phyloP scores from a whole-genome alignment of 2,888 invertebrate species.

The Apocheima hispidaria region DNA sequence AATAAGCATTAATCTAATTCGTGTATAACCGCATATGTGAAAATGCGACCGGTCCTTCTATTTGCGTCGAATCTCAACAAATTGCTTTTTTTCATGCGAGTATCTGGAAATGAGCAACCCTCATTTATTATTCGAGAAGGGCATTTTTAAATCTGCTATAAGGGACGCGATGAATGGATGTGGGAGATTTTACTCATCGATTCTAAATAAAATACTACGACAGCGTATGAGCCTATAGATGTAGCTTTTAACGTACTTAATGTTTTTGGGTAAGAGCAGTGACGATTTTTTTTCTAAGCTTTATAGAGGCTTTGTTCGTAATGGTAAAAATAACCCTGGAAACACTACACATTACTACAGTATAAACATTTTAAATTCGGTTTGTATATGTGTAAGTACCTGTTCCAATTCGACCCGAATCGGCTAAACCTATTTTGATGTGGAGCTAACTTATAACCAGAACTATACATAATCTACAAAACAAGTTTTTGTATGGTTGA shows the following conservation, averaged over 20 bases:
- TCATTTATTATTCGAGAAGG: constrained; percentile 44
- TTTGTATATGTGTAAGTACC: too few species aligned
- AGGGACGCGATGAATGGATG: constrained; percentile 32
- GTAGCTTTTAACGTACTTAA: constrained; percentile 14
- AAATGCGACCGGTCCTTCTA: constrained; percentile 23
- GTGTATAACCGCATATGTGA: constrained; percentile 10
- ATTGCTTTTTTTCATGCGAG: constrained; percentile 40
- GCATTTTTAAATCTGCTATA: constrained; percentile 41
- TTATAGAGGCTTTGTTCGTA: background rate
- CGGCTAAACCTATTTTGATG: too few species aligned
- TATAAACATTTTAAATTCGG: too few species aligned
- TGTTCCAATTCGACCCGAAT: too few species aligned
- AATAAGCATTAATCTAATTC: constrained; percentile 19
- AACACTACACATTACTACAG: too few species aligned
- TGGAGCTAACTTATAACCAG: too few species aligned
- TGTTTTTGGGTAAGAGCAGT: background rate
- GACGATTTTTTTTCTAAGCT: constrained; percentile 1
- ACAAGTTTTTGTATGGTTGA: too few species aligned
- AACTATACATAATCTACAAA: too few species aligned
- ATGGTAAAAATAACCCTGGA: too few species aligned
- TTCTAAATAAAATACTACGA: constrained; percentile 29
- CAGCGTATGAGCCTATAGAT: constrained; percentile 26
- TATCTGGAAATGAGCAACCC: constrained; percentile 39
- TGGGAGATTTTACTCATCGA: constrained; percentile 29
- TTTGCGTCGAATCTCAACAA: constrained; percentile 36